Evolutionary conservation across 2,797 vertebrate genomes (phyloP).

Genomic region (Betta splendens): DNA sequence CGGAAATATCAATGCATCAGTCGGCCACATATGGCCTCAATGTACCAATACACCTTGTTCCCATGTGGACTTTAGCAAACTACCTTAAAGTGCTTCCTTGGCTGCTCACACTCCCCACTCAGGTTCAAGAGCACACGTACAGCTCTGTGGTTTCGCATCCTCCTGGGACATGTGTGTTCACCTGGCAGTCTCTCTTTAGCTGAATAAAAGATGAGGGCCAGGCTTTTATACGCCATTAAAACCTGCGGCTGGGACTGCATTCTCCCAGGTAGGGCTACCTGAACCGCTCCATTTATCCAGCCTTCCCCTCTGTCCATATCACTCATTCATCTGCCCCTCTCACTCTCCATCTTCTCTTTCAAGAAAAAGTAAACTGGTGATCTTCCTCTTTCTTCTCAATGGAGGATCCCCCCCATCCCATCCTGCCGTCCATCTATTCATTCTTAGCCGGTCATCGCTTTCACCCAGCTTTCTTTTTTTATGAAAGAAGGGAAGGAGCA

Average conservation of each 20-base stretch:
- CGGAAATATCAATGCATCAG: conserved; percentile 38
- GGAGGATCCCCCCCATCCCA: conserved; percentile 68
- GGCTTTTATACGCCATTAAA: conserved; percentile 86
- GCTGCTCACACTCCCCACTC: conserved; percentile 57
- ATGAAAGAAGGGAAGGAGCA: conserved; percentile 76
- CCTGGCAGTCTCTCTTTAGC: conserved; percentile 71
- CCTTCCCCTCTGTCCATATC: conserved; percentile 47
- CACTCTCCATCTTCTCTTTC: conserved; percentile 73
- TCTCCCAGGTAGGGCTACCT: conserved; percentile 80
- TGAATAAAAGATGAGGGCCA: conserved; percentile 82
- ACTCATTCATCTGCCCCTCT: conserved; percentile 71
- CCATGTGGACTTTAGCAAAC: conserved; percentile 58
- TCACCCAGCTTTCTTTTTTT: conserved; percentile 64
- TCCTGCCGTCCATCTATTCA: conserved; percentile 45
- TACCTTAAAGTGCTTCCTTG: conserved; percentile 60
- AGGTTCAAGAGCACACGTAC: conserved; percentile 38
- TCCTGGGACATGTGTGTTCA: conserved; percentile 73
- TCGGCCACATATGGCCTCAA: conserved; percentile 31
- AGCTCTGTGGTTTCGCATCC: conserved; percentile 59
- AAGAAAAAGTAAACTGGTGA: conserved; percentile 70
- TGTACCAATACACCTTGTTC: conserved; percentile 47
- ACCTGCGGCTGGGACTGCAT: conserved; percentile 60
- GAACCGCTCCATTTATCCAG: conserved; percentile 65
- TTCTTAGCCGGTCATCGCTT: conserved; percentile 69
- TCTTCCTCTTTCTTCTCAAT: conserved; percentile 81